These are phyloP conservation scores for Petrocephalus microphthalmus DNA, from an alignment of 2,113 vertebrate species.

Conservation along the genomic window DNA sequence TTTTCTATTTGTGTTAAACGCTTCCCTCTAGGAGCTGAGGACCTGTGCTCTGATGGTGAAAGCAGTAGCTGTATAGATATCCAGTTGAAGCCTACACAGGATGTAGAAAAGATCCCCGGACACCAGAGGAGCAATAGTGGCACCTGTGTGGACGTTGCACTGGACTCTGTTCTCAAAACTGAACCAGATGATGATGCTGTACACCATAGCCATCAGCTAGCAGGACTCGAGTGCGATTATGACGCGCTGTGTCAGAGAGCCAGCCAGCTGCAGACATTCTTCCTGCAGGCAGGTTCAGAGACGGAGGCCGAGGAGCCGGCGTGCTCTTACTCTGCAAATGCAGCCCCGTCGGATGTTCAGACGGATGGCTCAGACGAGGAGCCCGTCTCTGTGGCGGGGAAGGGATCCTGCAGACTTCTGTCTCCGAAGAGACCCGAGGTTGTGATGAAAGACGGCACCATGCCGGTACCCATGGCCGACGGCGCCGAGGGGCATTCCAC, in stretches of 20 bases:
- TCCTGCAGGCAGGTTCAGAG: background rate
- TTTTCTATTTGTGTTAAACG: background rate
- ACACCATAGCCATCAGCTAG: background rate
- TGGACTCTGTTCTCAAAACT: slow-evolving; percentile 17
- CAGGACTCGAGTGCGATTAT: background rate
- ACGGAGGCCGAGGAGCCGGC: slow-evolving; percentile 17
- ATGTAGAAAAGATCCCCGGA: background rate
- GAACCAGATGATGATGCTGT: slow-evolving; percentile 3
- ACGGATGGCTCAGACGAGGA: background rate
- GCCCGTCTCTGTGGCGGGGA: background rate
- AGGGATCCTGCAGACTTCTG: background rate
- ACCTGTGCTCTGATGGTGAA: background rate
- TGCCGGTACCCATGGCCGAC: background rate
- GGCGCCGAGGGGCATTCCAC: background rate
- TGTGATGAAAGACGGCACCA: background rate
- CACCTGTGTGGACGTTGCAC: background rate
- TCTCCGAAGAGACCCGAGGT: background rate
- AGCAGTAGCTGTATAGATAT: slow-evolving; percentile 1
- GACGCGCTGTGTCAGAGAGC: background rate
- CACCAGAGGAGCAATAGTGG: background rate
- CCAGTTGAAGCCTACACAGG: background rate
- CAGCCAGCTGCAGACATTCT: slow-evolving; percentile 6
- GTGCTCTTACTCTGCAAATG: slow-evolving; percentile 13
- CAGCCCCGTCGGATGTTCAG: background rate
- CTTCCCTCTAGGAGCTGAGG: background rate